phyloP scores from a whole-genome alignment of 2,797 vertebrate genomes.

The Micrastur ruficollis region DNA sequence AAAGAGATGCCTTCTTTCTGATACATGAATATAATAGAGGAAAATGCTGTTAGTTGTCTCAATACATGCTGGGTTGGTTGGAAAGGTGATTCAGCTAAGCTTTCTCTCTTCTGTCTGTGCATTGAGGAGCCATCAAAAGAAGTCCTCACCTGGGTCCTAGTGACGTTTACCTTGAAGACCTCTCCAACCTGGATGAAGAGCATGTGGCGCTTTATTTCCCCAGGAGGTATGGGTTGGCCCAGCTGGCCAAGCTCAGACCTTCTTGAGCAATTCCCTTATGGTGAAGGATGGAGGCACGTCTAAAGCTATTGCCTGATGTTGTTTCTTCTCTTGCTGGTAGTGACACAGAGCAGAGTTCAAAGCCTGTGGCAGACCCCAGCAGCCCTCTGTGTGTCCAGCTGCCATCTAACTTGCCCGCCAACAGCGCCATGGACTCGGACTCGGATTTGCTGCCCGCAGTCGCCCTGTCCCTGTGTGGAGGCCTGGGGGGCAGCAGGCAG shows the following conservation, averaged over 20 bases:
- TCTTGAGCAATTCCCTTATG: neutral
- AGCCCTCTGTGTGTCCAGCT: conserved; percentile 64
- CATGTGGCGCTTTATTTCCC: conserved; percentile 85
- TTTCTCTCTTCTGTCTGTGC: neutral
- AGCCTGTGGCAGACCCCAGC: conserved; percentile 51
- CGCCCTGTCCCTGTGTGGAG: conserved; percentile 89
- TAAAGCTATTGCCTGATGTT: neutral
- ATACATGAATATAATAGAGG: neutral
- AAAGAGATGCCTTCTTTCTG: neutral
- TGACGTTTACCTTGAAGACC: conserved; percentile 87
- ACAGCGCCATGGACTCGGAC: conserved; percentile 72
- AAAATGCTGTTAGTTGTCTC: neutral
- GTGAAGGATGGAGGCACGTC: neutral
- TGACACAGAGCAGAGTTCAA: conserved; percentile 69
- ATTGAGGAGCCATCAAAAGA: conserved; percentile 72
- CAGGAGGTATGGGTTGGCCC: conserved; percentile 76
- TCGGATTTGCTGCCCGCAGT: conserved; percentile 68
- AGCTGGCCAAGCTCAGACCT: neutral
- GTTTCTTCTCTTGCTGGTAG: conserved; percentile 63
- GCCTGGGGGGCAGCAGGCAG: conserved; percentile 79
- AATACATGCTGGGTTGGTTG: neutral
- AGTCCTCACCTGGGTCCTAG: conserved; percentile 80
- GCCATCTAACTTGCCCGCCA: conserved; percentile 58
- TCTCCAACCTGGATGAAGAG: conserved; percentile 79
- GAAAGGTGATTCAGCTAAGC: neutral